Evolutionary conservation across 2,888 invertebrate species (phyloP).

Genomic region (Conops quadrifasciatus): DNA sequence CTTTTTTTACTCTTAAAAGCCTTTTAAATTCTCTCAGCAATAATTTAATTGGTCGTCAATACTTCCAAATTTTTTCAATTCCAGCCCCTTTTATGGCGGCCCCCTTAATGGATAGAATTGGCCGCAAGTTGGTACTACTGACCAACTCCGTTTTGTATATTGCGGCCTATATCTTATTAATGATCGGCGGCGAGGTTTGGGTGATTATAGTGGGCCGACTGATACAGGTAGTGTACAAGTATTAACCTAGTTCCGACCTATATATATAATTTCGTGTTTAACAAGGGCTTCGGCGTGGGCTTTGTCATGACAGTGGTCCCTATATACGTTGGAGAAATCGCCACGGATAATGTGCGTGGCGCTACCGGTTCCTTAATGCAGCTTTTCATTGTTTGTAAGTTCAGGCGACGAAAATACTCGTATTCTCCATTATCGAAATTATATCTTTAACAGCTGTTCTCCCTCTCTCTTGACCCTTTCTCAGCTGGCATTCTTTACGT

Average conservation of each 20-base stretch:
- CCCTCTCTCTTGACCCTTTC: too few species aligned
- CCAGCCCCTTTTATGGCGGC: slow-evolving; percentile 78
- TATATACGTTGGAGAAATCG: slow-evolving; percentile 88
- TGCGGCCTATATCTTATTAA: slow-evolving; percentile 75
- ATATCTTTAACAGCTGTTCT: slow-evolving; percentile 44
- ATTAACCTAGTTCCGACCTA: too few species aligned
- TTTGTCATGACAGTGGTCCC: slow-evolving; percentile 79
- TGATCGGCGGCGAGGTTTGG: slow-evolving; percentile 71
- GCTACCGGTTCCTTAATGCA: slow-evolving; percentile 84
- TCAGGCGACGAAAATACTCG: background rate
- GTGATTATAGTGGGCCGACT: slow-evolving; percentile 66
- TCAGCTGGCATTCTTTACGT: slow-evolving; percentile 75
- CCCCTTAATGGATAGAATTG: slow-evolving; percentile 72
- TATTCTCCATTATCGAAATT: background rate
- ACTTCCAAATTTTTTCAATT: too few species aligned
- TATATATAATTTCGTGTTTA: too few species aligned
- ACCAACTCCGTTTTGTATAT: slow-evolving; percentile 74
- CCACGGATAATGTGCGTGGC: slow-evolving; percentile 82
- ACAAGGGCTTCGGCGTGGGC: slow-evolving; percentile 74
- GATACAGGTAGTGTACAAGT: slow-evolving; percentile 56
- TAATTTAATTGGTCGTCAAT: too few species aligned
- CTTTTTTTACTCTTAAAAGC: too few species aligned
- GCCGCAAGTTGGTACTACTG: slow-evolving; percentile 76
- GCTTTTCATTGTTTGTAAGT: slow-evolving; percentile 71
- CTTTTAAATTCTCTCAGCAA: too few species aligned